Evolutionary conservation across 2,113 vertebrate genomes (phyloP), one percentile per base, ranked within the genome.

Genomic region (Salvelinus fontinalis): DNA sequence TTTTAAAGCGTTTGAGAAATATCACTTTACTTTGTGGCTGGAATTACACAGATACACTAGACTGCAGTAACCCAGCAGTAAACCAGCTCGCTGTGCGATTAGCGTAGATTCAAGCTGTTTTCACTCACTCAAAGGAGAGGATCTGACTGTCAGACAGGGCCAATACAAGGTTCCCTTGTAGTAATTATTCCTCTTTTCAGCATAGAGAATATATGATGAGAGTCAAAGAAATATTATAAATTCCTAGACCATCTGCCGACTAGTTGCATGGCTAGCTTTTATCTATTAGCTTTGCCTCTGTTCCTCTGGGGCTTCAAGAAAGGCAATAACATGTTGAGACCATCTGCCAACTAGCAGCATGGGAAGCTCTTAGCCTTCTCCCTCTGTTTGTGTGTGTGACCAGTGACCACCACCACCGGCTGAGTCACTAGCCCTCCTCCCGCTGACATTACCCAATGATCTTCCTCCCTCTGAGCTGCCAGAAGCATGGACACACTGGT

Each of bases 391-490:
- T n/a, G 22, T 51, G 60, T 75, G 34, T 34, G 67, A 34, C 27
- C 29, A 29, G 34, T 68, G 67, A 68, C 67, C 31, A 34, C 24
- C 22, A 16, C 14, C 31, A 49, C 31, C 24, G n/a, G 3, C 51
- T 74, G 74, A 69, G 27, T 66, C 60, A 67, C 57, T 22, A 66
- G 60, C 67, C 24, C 26, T 51, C 67, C 1, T 72, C 39, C 44
- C 51, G n/a, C 60, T 73, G 60, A 76, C 68, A 80, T 79, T 75
- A 78, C 44, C 65, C 64, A 72, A 78, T 69, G 54, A 29, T 26
- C 73, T 71, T 77, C 49, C 74, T 65, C 62, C 59, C 29, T 20
- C 24, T 16, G 11, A 39, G 51, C 8, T 31, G 67, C 76, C 62
- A 73, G 73, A 71, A 75, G 77, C 76, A 60, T 24, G 34, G 70